phyloP scores from a whole-genome alignment of 2,113 vertebrate genomes.

The Oreocharis arfaki region DNA sequence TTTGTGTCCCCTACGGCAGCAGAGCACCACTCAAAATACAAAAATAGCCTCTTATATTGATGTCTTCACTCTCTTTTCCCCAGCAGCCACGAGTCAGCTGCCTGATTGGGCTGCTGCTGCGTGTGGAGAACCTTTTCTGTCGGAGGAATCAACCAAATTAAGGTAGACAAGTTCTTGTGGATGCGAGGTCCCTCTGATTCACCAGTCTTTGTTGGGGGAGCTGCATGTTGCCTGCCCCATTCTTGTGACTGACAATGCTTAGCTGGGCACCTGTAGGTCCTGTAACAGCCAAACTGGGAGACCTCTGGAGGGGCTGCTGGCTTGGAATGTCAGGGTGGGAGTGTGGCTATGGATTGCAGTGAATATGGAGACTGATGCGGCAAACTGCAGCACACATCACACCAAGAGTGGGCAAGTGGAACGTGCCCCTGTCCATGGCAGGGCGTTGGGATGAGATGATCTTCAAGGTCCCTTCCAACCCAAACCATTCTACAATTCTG shows the following conservation, averaged over 20 bases:
- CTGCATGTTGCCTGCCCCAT: background rate
- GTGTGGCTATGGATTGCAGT: rapidly evolving
- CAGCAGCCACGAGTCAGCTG: background rate
- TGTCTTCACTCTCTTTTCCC: background rate
- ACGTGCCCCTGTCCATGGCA: background rate
- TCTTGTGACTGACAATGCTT: background rate
- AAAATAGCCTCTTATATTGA: constrained; percentile 2
- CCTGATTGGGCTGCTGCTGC: background rate
- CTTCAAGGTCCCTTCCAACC: background rate
- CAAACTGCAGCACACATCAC: background rate
- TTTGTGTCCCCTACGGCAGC: background rate
- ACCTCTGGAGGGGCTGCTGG: background rate
- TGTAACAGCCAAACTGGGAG: background rate
- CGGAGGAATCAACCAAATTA: background rate
- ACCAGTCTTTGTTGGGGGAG: rapidly evolving
- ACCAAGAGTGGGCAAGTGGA: background rate
- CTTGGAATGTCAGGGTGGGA: background rate
- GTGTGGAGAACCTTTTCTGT: background rate
- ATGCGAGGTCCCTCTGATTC: background rate
- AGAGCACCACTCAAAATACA: background rate
- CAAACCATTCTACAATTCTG: background rate
- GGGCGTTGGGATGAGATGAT: background rate
- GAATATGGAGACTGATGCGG: background rate
- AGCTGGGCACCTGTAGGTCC: background rate
- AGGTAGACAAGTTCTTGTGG: background rate